Evolutionary conservation across 2,113 vertebrate species (phyloP).

Genomic region (Oxyura jamaicensis): DNA sequence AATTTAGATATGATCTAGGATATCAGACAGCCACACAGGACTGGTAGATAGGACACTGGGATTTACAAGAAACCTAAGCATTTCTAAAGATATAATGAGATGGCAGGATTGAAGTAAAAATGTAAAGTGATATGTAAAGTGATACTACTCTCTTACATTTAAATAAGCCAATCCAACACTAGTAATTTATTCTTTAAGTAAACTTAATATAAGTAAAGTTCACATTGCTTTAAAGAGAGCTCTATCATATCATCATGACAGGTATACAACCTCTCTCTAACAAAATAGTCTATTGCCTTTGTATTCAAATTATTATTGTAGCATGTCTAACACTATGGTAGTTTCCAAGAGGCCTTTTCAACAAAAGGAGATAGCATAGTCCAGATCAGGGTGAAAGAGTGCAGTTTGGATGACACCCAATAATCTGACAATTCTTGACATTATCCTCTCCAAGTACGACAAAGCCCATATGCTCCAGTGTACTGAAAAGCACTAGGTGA

Average conservation of each 20-base stretch:
- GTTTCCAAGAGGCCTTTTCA: background rate
- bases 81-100: background rate
- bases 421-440: background rate
- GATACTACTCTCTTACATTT: background rate
- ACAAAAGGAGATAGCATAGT: background rate
- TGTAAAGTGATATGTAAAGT: background rate
- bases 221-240: background rate
- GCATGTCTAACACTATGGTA: background rate
- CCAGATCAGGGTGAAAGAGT: background rate
- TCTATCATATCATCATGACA: background rate
- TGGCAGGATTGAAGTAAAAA: background rate
- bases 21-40: background rate
- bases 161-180: background rate
- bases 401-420: fast-evolving
- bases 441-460: background rate
- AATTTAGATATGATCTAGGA: background rate
- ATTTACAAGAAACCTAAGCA: background rate
- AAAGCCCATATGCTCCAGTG: background rate
- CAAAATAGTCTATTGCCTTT: background rate
- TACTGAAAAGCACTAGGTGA: background rate
- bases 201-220: background rate
- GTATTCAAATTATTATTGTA: background rate
- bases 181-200: background rate
- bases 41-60: background rate
- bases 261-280: background rate